These are phyloP conservation scores for Lepilemur septentrionalis DNA, from an alignment of 2,797 vertebrate genomes.

Conservation along the genomic window DNA sequence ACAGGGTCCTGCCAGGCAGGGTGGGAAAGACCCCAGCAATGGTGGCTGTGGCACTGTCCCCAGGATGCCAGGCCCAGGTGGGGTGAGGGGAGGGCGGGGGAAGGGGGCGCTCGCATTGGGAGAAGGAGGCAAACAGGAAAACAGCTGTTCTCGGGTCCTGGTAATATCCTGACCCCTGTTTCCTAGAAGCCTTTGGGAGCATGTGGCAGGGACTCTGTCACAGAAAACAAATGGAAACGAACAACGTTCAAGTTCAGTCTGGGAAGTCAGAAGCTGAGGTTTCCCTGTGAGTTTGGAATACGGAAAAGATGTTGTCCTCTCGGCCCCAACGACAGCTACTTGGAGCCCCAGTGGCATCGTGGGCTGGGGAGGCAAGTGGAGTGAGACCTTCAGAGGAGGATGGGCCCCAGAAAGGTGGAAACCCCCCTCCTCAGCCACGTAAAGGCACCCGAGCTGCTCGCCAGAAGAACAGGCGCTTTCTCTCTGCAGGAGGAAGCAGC, in stretches of 20 bases:
- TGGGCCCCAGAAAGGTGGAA: background rate
- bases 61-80: accelerated
- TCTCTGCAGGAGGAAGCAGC: accelerated
- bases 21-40: background rate
- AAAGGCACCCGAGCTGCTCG: accelerated
- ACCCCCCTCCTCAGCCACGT: accelerated
- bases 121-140: accelerated
- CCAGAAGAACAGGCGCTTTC: background rate
- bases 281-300: background rate
- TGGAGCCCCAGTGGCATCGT: background rate
- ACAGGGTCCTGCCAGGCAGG: accelerated
- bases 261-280: background rate
- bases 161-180: accelerated
- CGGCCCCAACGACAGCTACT: background rate
- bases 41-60: background rate
- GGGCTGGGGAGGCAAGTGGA: accelerated
- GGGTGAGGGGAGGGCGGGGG: too few species aligned
- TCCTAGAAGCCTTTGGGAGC: background rate
- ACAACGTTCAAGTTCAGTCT: background rate
- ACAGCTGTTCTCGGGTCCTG: background rate
- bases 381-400: background rate
- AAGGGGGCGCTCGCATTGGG: accelerated
- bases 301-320: background rate
- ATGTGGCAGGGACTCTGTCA: accelerated
- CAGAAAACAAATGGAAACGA: background rate